Percentiles rank a stretch among this genome's conserved stretches.
phyloP scores from a whole-genome alignment of 2,888 invertebrate genomes.

The Octonoba sinensis region DNA sequence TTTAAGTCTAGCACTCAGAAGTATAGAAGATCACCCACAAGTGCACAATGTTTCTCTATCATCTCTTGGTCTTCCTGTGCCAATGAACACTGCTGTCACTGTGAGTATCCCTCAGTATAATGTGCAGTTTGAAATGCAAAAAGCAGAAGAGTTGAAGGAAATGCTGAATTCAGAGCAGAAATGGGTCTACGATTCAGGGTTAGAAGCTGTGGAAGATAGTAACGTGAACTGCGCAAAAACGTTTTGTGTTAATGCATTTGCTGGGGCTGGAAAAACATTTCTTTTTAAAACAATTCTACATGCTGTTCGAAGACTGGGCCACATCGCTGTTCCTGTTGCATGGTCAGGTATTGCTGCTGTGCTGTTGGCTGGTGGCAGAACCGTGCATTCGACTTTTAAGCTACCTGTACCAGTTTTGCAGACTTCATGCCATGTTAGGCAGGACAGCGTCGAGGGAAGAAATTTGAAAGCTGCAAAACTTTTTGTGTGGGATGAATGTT shows the following conservation, averaged over 20 bases:
- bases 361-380: neutral
- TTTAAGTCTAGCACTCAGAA: neutral
- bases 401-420: neutral
- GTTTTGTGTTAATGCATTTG: neutral
- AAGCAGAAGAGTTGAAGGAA: neutral
- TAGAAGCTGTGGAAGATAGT: neutral
- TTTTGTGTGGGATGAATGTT: neutral
- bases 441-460: neutral
- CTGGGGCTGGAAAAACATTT: neutral
- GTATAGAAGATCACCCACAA: neutral
- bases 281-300: slow-evolving; percentile 5
- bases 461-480: neutral
- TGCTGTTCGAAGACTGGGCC: slow-evolving; percentile 5
- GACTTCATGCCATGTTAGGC: neutral
- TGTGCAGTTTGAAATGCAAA: neutral
- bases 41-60: neutral
- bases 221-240: neutral
- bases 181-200: neutral
- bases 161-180: neutral
- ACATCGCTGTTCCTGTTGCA: slow-evolving; percentile 1
- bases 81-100: neutral
- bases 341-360: slow-evolving; percentile 1
- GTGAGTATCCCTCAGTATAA: neutral
- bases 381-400: slow-evolving; percentile 12
- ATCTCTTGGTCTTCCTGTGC: neutral